Conservation (phyloP, 2,797 vertebrate species). For the Cynopterus sphinx region DNA sequence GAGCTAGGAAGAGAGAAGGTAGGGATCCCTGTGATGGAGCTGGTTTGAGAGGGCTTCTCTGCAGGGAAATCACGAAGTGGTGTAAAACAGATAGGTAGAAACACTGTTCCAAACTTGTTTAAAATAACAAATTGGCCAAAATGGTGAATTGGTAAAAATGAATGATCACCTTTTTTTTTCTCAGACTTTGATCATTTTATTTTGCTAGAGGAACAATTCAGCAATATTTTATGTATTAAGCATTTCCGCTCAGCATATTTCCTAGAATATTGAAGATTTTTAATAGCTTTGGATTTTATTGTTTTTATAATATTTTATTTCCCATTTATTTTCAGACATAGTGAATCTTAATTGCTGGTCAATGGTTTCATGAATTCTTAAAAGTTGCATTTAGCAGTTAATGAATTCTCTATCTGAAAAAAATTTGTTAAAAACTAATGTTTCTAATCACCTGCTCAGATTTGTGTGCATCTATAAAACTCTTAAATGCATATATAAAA, state of each 20-base stretch:
- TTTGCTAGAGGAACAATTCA: neutral
- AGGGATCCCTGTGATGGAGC: accelerated
- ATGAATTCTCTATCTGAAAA: neutral
- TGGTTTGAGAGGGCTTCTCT: neutral
- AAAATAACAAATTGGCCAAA: neutral
- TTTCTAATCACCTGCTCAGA: neutral
- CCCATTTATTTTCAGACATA: neutral
- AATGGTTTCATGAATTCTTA: conserved; percentile 2
- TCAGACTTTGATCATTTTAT: neutral
- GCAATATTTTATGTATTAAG: neutral
- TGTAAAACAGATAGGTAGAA: neutral
- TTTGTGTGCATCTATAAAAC: neutral
- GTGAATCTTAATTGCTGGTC: neutral
- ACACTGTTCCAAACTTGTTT: neutral
- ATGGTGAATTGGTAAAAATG: neutral
- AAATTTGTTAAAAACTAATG: neutral
- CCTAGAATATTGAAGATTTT: neutral
- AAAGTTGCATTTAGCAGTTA: neutral
- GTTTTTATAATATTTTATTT: neutral
- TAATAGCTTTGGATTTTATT: neutral
- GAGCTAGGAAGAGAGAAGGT: neutral
- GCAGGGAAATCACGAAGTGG: neutral
- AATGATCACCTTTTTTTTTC: neutral
- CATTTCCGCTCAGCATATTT: neutral
- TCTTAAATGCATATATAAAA: neutral